A percentile compares a stretch with the other conserved stretches of the same genome.
Conservation (phyloP, 2,888 invertebrate species). For the Euproctis similis region DNA sequence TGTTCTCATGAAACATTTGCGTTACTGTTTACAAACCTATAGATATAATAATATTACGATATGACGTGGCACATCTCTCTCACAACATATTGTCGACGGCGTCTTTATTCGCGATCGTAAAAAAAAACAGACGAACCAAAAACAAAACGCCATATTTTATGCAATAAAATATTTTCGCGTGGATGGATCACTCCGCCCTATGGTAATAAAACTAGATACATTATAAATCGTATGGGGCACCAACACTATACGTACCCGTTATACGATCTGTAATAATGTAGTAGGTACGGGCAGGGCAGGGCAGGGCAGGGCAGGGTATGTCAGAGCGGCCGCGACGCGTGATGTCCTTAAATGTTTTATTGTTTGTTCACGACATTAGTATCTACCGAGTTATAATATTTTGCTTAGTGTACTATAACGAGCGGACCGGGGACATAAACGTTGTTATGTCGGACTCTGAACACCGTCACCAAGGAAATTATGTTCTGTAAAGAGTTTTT, state of each 20-base stretch:
- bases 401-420: conserved; percentile 44
- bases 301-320: too few species aligned
- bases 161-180: conserved; percentile 21
- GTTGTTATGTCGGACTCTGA: conserved; percentile 26
- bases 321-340: conserved; percentile 39
- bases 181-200: conserved; percentile 34
- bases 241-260: conserved; percentile 52
- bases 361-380: conserved; percentile 57
- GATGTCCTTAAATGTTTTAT: conserved; percentile 65
- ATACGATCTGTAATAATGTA: conserved; percentile 27
- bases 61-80: too few species aligned
- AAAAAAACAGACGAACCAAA: conserved; percentile 1
- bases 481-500: conserved; percentile 23
- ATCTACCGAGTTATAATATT: conserved; percentile 53
- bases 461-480: conserved; percentile 32
- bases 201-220: conserved; percentile 62
- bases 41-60: too few species aligned
- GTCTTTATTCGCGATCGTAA: background rate
- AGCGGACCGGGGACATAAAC: conserved; percentile 32
- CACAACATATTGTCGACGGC: too few species aligned
- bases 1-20: too few species aligned
- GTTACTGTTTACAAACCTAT: too few species aligned
- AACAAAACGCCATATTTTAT: conserved; percentile 19
- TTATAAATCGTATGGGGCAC: conserved; percentile 64
- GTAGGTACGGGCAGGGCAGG: too few species aligned